Percentiles rank a stretch among this genome's conserved stretches.
Evolutionary conservation across 2,113 vertebrate species (phyloP).

Genomic region (Xiphophorus couchianus): DNA sequence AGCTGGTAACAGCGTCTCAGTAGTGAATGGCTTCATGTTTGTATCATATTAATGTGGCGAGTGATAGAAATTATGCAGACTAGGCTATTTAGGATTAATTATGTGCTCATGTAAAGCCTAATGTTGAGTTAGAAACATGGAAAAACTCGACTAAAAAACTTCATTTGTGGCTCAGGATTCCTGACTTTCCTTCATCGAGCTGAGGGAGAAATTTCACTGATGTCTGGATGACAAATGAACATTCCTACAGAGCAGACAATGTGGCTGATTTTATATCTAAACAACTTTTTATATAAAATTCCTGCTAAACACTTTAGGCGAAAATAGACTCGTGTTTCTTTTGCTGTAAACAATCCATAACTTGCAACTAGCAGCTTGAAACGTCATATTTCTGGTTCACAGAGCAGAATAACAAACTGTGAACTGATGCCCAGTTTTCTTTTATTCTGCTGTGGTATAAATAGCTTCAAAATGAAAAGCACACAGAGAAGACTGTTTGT

Average conservation of each 20-base stretch:
- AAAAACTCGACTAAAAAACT: background rate
- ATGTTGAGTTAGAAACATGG: background rate
- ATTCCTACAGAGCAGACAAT: background rate
- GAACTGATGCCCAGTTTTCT: background rate
- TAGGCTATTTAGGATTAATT: background rate
- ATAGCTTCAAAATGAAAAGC: background rate
- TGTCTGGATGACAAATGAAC: background rate
- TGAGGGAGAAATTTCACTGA: background rate
- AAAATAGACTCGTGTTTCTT: background rate
- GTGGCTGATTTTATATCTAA: background rate
- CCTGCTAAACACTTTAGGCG: background rate
- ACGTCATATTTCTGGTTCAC: background rate
- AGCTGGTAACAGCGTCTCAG: background rate
- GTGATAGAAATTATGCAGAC: background rate
- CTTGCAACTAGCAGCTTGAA: background rate
- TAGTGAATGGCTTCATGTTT: no score
- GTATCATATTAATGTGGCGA: background rate
- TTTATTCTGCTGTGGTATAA: background rate
- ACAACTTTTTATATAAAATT: background rate
- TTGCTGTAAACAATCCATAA: background rate
- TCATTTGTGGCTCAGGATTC: background rate
- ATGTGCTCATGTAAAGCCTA: background rate
- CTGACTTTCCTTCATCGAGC: background rate
- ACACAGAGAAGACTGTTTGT: background rate
- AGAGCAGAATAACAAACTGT: background rate